phyloP scores from a whole-genome alignment of 1,140 invertebrate species.

The Formica exsecta region DNA sequence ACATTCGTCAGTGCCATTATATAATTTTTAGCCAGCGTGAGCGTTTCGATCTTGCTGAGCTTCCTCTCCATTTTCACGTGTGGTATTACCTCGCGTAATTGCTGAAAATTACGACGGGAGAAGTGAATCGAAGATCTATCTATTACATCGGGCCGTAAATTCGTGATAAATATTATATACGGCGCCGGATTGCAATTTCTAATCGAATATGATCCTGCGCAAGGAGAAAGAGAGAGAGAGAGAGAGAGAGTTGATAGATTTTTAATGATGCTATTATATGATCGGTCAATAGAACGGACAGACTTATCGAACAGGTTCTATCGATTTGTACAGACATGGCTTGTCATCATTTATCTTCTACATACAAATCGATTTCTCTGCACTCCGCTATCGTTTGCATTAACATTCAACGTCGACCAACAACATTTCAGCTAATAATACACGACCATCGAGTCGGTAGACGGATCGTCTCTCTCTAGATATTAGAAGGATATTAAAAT shows the following conservation, averaged over 20 bases:
- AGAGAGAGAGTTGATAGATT: constrained; percentile 22
- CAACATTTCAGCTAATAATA: constrained; percentile 18
- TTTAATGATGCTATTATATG: constrained; percentile 2
- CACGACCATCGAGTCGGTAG: not conserved
- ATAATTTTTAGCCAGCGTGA: constrained; percentile 96
- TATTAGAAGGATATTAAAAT: not conserved
- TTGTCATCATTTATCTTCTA: constrained; percentile 19
- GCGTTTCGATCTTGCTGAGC: constrained; percentile 95
- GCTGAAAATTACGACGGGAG: constrained; percentile 85
- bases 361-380: constrained; percentile 18
- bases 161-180: constrained; percentile 25
- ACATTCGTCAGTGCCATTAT: constrained; percentile 96
- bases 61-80: constrained; percentile 95
- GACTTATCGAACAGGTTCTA: constrained; percentile 2
- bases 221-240: not conserved
- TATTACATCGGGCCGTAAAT: not conserved
- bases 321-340: not conserved
- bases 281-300: not conserved
- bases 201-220: constrained; percentile 12
- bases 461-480: not conserved
- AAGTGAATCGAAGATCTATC: constrained; percentile 42
- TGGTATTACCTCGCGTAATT: constrained; percentile 94
- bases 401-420: not conserved
- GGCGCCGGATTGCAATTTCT: constrained; percentile 9
- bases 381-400: constrained; percentile 1